These are phyloP conservation scores for Tenualosa thibaudeaui DNA, from an alignment of 2,797 vertebrate species.

Conservation along the genomic window DNA sequence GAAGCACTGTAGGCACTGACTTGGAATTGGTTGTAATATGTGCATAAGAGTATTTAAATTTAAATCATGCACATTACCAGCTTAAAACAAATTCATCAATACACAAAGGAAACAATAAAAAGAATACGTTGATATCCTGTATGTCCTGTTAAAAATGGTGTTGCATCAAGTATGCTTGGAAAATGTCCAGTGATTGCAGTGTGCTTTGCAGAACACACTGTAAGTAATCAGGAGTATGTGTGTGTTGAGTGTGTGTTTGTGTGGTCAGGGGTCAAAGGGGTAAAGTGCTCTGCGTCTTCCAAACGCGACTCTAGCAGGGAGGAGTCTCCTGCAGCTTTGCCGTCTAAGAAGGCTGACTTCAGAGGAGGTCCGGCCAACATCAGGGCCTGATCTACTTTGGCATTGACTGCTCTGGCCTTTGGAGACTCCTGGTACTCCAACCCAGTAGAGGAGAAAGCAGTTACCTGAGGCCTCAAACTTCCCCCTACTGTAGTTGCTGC, in stretches of 20 bases:
- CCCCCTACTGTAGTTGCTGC: not conserved
- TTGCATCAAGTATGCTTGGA: slow-evolving; percentile 13
- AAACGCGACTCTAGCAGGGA: not conserved
- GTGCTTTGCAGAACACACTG: not conserved
- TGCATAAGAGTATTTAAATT: not conserved
- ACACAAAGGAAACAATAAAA: not conserved
- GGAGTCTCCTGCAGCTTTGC: not conserved
- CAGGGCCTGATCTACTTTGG: not conserved
- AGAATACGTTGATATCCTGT: not conserved
- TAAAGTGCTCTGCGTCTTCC: slow-evolving; percentile 7
- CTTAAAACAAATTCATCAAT: not conserved
- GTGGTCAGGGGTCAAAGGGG: not conserved
- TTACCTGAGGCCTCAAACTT: not conserved
- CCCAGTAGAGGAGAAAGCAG: not conserved
- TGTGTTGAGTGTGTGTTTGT: not conserved
- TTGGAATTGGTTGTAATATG: not conserved
- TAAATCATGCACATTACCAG: not conserved
- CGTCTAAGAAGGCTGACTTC: not conserved
- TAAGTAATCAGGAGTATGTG: not conserved
- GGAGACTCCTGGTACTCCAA: not conserved
- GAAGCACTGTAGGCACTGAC: no score
- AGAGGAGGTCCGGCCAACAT: not conserved
- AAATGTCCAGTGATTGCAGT: not conserved
- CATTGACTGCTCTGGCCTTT: not conserved
- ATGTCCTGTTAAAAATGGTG: not conserved